A percentile compares a stretch with the other conserved stretches of the same genome.
Conservation (phyloP, 2,888 invertebrate species). For the Rapana venosa region DNA sequence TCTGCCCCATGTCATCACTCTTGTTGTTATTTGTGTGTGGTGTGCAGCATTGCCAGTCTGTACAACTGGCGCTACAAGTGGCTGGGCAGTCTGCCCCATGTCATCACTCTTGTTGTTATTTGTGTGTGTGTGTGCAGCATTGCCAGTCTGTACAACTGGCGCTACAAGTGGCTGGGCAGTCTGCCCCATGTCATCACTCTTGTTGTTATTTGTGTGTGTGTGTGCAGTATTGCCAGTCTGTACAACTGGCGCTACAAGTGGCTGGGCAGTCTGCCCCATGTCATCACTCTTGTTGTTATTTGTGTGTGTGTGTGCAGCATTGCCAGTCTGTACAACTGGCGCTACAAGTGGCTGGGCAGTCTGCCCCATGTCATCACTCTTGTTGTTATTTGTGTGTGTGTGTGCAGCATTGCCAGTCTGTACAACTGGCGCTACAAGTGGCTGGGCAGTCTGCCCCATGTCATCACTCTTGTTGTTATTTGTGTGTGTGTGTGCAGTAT, state of each 20-base stretch:
- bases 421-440: constrained; percentile 98
- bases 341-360: constrained; percentile 96
- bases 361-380: constrained; percentile 90
- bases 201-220: too few relatives aligned
- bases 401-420: constrained; percentile 89
- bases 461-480: constrained; percentile 87
- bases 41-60: constrained; percentile 89
- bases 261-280: constrained; percentile 95
- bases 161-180: constrained; percentile 96
- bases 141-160: constrained; percentile 96
- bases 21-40: too few relatives aligned
- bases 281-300: constrained; percentile 87
- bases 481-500: constrained; percentile 84
- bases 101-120: constrained; percentile 87
- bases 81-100: constrained; percentile 95
- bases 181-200: constrained; percentile 90
- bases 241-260: constrained; percentile 98
- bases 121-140: constrained; percentile 84
- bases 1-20: constrained; percentile 90
- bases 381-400: too few relatives aligned
- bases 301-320: constrained; percentile 83
- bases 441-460: constrained; percentile 95
- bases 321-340: constrained; percentile 96
- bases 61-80: constrained; percentile 98
- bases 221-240: constrained; percentile 89